phyloP scores from a whole-genome alignment of 1,140 invertebrate species.

The Drosophila sproati region DNA sequence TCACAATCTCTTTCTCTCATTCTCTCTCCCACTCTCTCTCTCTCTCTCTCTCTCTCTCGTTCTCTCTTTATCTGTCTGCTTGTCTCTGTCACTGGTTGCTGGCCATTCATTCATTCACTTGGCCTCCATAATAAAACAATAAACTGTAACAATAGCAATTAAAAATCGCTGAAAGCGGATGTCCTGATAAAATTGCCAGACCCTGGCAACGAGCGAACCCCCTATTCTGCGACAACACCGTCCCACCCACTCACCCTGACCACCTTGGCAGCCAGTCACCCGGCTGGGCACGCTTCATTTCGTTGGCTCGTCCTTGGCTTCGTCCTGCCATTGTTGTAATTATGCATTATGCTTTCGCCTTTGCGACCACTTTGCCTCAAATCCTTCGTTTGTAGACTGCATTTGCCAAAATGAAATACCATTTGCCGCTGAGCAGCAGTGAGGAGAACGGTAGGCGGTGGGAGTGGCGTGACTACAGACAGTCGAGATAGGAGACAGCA shows the following conservation, averaged over 20 bases:
- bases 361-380: constrained; percentile 39
- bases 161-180: constrained; percentile 81
- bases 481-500: too few relatives aligned
- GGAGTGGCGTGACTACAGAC: neutral
- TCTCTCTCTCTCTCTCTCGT: neutral
- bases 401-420: constrained; percentile 46
- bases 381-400: constrained; percentile 36
- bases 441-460: neutral
- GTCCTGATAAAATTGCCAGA: constrained; percentile 75
- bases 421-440: constrained; percentile 18
- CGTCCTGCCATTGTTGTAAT: constrained; percentile 69
- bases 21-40: constrained; percentile 2
- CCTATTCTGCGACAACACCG: neutral
- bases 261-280: constrained; percentile 35
- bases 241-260: neutral
- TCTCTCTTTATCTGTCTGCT: neutral
- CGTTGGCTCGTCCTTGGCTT: constrained; percentile 63
- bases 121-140: constrained; percentile 81
- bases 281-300: constrained; percentile 43
- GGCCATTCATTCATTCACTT: constrained; percentile 77
- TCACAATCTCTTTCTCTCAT: neutral
- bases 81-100: constrained; percentile 41
- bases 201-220: constrained; percentile 35
- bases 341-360: constrained; percentile 70
- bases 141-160: constrained; percentile 82